Base-by-base conservation (phyloP, 1,140 invertebrate species). In the Dendrolimus punctatus region DNA sequence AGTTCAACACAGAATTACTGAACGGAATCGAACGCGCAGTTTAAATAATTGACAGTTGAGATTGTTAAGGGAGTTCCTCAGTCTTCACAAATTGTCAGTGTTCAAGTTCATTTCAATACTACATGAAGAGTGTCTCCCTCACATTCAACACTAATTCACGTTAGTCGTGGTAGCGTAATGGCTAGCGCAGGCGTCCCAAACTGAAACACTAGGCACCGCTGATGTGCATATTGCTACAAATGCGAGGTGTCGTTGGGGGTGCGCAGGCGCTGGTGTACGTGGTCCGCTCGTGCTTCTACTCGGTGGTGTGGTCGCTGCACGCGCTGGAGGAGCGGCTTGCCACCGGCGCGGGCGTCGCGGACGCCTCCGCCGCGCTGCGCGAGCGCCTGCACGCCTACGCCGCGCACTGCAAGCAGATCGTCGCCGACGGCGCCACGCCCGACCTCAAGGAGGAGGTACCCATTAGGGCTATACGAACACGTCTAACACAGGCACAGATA, bases 251-350 rank as follows among this genome's bases (percentile, higher is more conserved):
- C 81, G n/a, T n/a, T 84, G 36, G 45, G 10, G 2, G 8, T 6
- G 81, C 88, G 46, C 90, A 97, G 89, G 95, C 96, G 51, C 90
- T 98, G 39, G 95, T 96, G 65, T 97, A 96, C 81, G 95, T 95
- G 57, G 93, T 98, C 60, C 93, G 93, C 62, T 91, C 94, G 23
- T 96, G 95, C 70, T 96, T 94, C 72, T 97, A 95, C 87, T 93
- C 94, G 1, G 90, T 99, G 44, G 88, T 97, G 56, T 99, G 96
- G 96, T 94, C 95, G 62, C 90, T 98, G 53, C 90, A 94, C 76
- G 90, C 92, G 63, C 76, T 97, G 8, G 94, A 97, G 86, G 92
- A 95, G 67, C 87, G 90, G 23, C 23, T 23, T 1, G 23, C 23
- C 48, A 83, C 87, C 94, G 68, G 80, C 86, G 90, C 89, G 36